Evolutionary conservation across 2,797 vertebrate species (phyloP), one percentile per base, ranked within the genome.

Genomic region (Myripristis jacobus): DNA sequence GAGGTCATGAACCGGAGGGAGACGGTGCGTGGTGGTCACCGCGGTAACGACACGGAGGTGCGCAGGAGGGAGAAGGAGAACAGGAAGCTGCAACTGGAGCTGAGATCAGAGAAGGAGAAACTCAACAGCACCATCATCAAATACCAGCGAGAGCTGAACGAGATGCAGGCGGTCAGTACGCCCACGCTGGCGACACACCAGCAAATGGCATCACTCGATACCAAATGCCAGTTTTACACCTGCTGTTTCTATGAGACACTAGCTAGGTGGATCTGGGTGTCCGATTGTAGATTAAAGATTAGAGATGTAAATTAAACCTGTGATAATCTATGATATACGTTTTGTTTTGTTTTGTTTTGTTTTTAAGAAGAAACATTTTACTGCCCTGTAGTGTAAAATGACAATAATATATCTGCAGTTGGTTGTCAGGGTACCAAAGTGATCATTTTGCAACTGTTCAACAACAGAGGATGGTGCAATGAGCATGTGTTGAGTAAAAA

Each of bases 141-240:
- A 64, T 97, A 96, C 87, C 97, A 99, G 91, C 96, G 90, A 77
- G 97, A 99, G 83, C 89, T 99, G 84, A 96, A 92, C n/a, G 98
- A 99, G n/a, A 97, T 99, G 96, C 97, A 99, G 90, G 98, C 96
- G 53, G 98, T 99, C 93, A 96, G 97, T 93, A 50, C 27, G 16
- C 68, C 68, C 36, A 79, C 66, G 13, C 66, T 19, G 34, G 53
- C 55, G 38, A 4, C 34, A 18, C 10, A n/a, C 22, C 52, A 47
- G 73, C 66, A 13, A 53, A 77, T 0, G 55, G 55, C 70, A 53
- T 46, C 18, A 6, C 8, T 1, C 65, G 18, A 54, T 41, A 41
- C 38, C 6, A 41, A 41, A 13, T 15, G 12, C 38, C 38, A 13
- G 12, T 19, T 9, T 46, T n/a, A 18, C 44, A 15, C 38, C 38